Conservation (phyloP, 1,140 invertebrate species). For the Hylaeus volcanicus region DNA sequence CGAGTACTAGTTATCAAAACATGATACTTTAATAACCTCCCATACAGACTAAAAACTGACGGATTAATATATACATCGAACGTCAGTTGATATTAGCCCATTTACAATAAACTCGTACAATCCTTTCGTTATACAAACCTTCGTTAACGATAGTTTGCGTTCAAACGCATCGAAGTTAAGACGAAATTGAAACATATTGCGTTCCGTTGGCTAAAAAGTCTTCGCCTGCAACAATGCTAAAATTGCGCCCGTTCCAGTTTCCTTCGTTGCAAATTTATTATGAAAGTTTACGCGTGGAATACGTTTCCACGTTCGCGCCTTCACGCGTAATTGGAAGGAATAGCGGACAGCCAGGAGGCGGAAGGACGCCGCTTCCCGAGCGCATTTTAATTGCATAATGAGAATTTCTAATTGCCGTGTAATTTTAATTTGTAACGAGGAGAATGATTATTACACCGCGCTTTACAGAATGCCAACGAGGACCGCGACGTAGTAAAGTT, state of each 20-base stretch:
- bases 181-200: conserved; percentile 10
- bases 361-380: conserved; percentile 31
- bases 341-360: neutral
- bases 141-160: neutral
- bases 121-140: neutral
- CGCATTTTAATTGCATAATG: conserved; percentile 58
- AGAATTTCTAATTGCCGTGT: conserved; percentile 54
- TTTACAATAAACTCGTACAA: too few relatives aligned
- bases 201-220: neutral
- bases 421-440: conserved; percentile 58
- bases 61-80: too few relatives aligned
- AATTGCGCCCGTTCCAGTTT: conserved; percentile 1
- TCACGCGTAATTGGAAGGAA: conserved; percentile 44
- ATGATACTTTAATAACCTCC: too few relatives aligned
- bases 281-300: conserved; percentile 11
- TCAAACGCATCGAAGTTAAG: neutral
- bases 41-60: too few relatives aligned
- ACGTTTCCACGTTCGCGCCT: neutral
- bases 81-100: too few relatives aligned
- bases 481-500: neutral
- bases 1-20: too few relatives aligned
- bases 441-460: conserved; percentile 41
- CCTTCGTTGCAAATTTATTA: conserved; percentile 29
- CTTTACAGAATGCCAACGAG: conserved; percentile 7
- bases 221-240: neutral